Evolutionary conservation across 2,113 vertebrate species (phyloP).

Genomic region (Lepus americanus): DNA sequence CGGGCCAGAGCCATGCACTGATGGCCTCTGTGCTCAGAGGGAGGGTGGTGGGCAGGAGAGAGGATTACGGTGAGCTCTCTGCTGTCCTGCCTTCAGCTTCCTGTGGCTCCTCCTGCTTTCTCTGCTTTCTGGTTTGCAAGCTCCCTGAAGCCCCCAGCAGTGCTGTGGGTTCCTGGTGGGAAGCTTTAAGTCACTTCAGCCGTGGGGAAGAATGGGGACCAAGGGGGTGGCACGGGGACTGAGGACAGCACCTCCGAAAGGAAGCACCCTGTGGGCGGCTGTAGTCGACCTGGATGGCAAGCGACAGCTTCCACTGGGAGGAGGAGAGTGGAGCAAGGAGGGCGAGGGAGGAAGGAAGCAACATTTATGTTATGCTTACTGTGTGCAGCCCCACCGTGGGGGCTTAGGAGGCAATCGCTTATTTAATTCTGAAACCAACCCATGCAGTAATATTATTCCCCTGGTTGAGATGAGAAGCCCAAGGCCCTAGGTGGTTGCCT

Average conservation of each 20-base stretch:
- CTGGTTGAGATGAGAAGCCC: neutral
- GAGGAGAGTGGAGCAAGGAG: neutral
- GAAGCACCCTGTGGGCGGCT: neutral
- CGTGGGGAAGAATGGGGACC: neutral
- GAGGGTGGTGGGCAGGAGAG: rapidly evolving
- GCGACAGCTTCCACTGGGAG: neutral
- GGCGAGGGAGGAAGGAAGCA: neutral
- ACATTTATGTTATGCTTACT: neutral
- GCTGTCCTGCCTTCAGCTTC: neutral
- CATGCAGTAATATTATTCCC: neutral
- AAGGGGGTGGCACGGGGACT: neutral
- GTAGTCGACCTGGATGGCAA: neutral
- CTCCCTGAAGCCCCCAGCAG: neutral
- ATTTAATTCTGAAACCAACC: neutral
- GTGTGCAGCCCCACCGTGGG: rapidly evolving
- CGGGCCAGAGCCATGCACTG: neutral
- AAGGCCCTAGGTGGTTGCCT: neutral
- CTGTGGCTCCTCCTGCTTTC: neutral
- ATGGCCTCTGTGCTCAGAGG: neutral
- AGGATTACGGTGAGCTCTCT: neutral
- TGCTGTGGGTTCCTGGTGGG: neutral
- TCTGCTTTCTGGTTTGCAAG: neutral
- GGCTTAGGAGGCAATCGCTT: neutral
- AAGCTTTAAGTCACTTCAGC: neutral
- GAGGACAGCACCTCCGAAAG: neutral